A percentile compares a stretch with the other conserved stretches of the same genome.
phyloP scores from a whole-genome alignment of 2,797 vertebrate species.

The Tauraco hartlaubi region DNA sequence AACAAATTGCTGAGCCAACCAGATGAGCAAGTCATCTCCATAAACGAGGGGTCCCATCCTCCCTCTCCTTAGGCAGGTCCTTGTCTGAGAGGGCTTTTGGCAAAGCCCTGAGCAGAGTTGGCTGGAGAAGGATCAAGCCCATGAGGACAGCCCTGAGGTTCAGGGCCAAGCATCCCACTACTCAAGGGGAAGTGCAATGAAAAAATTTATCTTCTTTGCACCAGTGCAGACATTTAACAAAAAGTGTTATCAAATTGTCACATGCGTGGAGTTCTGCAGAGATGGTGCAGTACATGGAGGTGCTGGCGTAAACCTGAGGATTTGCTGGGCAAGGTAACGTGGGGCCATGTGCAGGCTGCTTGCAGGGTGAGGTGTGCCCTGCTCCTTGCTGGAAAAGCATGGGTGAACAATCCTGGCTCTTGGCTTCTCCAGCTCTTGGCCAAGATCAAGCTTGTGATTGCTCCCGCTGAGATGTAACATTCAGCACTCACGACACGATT shows the following conservation, averaged over 20 bases:
- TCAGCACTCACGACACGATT: not conserved
- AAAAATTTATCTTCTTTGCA: not conserved
- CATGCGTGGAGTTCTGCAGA: not conserved
- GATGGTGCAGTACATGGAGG: not conserved
- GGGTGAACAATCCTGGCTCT: not conserved
- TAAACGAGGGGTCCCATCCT: not conserved
- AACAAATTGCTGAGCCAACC: slow-evolving; percentile 37
- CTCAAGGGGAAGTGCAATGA: not conserved
- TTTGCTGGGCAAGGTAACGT: not conserved
- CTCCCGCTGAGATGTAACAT: accelerated
- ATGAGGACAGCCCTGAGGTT: not conserved
- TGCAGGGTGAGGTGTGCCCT: accelerated
- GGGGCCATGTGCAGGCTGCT: not conserved
- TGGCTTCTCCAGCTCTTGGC: not conserved
- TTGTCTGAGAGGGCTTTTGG: not conserved
- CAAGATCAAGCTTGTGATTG: not conserved
- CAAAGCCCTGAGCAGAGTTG: not conserved
- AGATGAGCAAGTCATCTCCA: not conserved
- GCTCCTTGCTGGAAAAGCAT: not conserved
- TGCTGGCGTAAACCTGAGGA: not conserved
- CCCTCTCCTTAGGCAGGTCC: not conserved
- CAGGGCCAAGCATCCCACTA: not conserved
- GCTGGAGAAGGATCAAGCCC: not conserved
- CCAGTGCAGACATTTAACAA: not conserved
- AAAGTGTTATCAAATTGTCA: not conserved